These are phyloP conservation scores for Oscheius sp. DNA, from an alignment of 1,140 invertebrate genomes.

Conservation along the genomic window DNA sequence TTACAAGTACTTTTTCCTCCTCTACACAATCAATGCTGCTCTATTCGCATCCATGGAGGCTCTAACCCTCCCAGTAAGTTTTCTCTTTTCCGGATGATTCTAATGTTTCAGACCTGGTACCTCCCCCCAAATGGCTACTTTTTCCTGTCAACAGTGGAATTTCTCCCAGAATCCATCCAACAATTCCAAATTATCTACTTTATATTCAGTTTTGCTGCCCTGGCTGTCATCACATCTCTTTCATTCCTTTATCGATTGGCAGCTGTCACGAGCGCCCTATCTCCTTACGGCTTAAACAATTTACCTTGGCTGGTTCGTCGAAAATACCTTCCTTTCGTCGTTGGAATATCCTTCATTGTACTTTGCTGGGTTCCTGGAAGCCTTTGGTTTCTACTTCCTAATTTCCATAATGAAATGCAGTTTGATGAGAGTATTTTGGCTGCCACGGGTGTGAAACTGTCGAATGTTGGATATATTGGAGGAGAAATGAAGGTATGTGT, in stretches of 20 bases:
- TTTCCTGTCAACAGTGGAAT: neutral
- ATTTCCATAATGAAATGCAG: neutral
- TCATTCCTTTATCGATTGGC: neutral
- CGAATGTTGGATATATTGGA: neutral
- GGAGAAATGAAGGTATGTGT: neutral
- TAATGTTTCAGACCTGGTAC: neutral
- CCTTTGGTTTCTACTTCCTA: neutral
- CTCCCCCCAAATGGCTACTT: neutral
- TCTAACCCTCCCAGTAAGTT: neutral
- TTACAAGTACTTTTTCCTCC: neutral
- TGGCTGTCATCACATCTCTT: neutral
- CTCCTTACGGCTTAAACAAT: neutral
- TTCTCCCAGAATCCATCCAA: neutral
- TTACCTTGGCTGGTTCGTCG: neutral
- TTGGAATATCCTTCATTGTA: neutral
- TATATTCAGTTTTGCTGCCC: neutral
- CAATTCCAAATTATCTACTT: neutral
- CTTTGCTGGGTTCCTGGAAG: neutral
- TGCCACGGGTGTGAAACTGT: neutral
- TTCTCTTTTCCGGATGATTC: neutral
- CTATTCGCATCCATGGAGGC: neutral
- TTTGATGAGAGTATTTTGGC: neutral
- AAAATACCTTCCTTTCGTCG: neutral
- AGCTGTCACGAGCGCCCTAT: neutral
- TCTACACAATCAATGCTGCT: neutral